Evolutionary conservation across 2,113 vertebrate genomes (phyloP).

Genomic region (Litocranius walleri): DNA sequence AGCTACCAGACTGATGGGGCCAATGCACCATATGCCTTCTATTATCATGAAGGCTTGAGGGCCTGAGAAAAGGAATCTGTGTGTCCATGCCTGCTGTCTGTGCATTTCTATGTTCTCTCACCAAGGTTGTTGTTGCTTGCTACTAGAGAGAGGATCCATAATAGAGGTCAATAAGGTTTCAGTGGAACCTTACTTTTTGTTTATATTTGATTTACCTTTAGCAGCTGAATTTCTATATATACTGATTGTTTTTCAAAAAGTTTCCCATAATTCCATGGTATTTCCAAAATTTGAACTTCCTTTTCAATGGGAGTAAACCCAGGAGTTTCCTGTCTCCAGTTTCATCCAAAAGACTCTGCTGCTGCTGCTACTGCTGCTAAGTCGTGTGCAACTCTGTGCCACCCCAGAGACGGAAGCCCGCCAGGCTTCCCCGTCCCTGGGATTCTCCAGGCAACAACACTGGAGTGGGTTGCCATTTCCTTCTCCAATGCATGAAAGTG

Average conservation of each 20-base stretch:
- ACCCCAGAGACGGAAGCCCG: no score
- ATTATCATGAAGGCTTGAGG: not conserved
- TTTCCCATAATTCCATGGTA: not conserved
- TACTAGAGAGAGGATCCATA: not conserved
- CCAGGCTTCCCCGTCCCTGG: no score
- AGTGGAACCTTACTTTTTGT: not conserved
- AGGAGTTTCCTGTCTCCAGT: not conserved
- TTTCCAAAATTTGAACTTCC: slow-evolving; percentile 3
- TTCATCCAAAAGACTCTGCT: not conserved
- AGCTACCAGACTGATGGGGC: not conserved
- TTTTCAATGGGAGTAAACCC: not conserved
- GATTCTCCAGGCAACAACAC: no score
- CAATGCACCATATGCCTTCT: not conserved
- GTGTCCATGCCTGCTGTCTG: not conserved
- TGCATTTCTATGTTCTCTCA: accelerated
- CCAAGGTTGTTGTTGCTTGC: no score
- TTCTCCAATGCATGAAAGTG: no score
- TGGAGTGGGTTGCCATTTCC: no score
- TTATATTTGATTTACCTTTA: not conserved
- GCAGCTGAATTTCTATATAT: not conserved
- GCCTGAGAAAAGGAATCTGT: not conserved
- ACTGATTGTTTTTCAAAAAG: not conserved
- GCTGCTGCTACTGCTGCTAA: no score
- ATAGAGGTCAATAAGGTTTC: not conserved
- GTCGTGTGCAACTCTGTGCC: no score